Evolutionary conservation across 1,140 invertebrate genomes (phyloP), one percentile per base, ranked within the genome.

Genomic region (Drosophila parvula): DNA sequence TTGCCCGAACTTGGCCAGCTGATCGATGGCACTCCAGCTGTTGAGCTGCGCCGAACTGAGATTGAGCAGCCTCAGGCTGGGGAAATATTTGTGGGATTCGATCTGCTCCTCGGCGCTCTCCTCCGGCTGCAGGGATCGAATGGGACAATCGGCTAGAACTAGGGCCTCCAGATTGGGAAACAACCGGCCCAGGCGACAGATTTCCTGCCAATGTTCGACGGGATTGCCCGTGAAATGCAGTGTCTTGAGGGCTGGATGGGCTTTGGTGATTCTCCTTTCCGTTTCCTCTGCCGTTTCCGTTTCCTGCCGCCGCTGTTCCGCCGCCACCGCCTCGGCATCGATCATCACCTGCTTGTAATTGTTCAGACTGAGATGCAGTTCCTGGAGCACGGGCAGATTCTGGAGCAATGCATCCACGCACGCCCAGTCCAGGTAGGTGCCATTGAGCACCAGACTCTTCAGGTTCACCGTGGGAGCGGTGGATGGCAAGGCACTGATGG

Each of bases 361-460:
- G 91, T 97, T 97, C 12, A 98, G 93, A 76, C 97, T 98, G 67
- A 98, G 92, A 92, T 98, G 97, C 30, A 99, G 93, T 92, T 99
- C 98, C 93, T 97, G 96, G 14, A 98, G 92, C 90, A 95, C 95
- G 79, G 94, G 96, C 64, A 96, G 93, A 88, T 94, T 94, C 76
- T 95, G 94, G 5, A 98, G 93, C 48, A 98, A 93, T 14, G 94
- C 94, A 67, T 95, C 94, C n/a, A 98, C 95, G 74, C 95, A 96
- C 22, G 95, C 93, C 97, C 97, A 98, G 44, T 96, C 94, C 8
- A 98, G 94, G 65, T 95, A 94, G 0, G 97, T 98, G 28, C 96
- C 96, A 91, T 98, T 98, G 1, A 98, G 92, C 30, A 98, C 96
- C 18, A 98, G 93, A 89, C 96, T 95, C 58, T 94, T 95, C 7